phyloP scores from a whole-genome alignment of 2,888 invertebrate genomes.

The Noctua pronuba region DNA sequence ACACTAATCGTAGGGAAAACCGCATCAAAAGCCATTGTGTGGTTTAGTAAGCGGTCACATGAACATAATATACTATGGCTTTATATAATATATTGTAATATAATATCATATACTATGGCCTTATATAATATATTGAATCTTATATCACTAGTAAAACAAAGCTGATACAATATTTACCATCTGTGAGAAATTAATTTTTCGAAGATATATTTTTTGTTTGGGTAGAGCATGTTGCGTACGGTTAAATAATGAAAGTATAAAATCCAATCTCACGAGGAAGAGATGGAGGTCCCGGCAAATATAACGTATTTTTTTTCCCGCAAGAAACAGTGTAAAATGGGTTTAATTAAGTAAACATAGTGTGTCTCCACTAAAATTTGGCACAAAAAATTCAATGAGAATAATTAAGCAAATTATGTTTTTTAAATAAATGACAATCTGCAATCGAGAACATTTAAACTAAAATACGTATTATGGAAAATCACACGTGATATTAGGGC shows the following conservation, averaged over 20 bases:
- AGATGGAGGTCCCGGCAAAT: too few species aligned
- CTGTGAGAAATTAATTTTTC: not conserved
- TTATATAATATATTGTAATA: too few species aligned
- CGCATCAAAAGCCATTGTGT: not conserved
- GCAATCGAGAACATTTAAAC: not conserved
- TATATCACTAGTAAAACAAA: constrained; percentile 17
- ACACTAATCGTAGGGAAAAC: not conserved
- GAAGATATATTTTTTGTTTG: not conserved
- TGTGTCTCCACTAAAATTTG: not conserved
- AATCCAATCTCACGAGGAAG: not conserved
- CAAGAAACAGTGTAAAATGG: not conserved
- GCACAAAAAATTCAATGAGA: too few species aligned
- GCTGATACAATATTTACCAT: not conserved
- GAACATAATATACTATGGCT: not conserved
- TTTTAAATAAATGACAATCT: not conserved
- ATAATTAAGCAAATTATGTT: too few species aligned
- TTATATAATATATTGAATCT: not conserved
- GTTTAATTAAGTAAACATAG: not conserved
- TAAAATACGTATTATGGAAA: not conserved
- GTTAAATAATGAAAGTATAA: too few species aligned
- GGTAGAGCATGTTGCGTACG: not conserved
- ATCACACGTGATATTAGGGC: not conserved
- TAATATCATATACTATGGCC: not conserved
- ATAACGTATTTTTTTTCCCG: too few species aligned
- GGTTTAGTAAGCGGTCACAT: not conserved